Evolutionary conservation across 2,113 vertebrate species (phyloP).

Genomic region (Campylomormyrus numenius): DNA sequence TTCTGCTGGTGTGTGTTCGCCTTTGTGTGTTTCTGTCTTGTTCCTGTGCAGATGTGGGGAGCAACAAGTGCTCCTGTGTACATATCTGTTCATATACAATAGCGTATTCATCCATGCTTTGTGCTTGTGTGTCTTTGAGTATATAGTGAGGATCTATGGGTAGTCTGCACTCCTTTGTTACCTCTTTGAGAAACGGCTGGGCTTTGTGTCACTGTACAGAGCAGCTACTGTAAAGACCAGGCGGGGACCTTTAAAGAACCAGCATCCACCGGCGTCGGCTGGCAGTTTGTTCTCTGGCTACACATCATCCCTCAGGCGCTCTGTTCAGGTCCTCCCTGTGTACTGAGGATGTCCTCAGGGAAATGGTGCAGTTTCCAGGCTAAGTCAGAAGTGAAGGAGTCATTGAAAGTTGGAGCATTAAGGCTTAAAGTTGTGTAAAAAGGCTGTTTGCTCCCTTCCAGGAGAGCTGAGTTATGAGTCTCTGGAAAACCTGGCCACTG

Average conservation of each 20-base stretch:
- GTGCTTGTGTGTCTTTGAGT: neutral
- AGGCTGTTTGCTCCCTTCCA: neutral
- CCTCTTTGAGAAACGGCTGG: neutral
- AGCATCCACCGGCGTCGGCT: neutral
- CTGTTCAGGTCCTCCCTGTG: neutral
- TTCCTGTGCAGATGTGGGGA: neutral
- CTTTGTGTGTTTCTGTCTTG: slow-evolving; percentile 11
- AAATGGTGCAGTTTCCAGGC: neutral
- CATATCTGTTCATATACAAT: slow-evolving; percentile 6
- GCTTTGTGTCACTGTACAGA: neutral
- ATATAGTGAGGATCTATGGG: slow-evolving; percentile 3
- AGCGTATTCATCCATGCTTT: slow-evolving; percentile 3
- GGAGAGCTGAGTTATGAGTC: neutral
- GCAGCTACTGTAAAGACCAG: neutral
- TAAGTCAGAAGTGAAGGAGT: neutral
- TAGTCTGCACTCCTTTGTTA: neutral
- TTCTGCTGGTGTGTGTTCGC: slow-evolving; percentile 49
- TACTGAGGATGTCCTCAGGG: neutral
- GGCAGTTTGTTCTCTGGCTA: neutral
- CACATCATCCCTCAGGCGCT: neutral
- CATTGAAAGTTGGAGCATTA: neutral
- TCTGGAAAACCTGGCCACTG: neutral
- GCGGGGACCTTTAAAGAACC: neutral
- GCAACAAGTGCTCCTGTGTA: slow-evolving; percentile 3
- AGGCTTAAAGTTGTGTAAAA: neutral